Percentiles rank a stretch among this genome's conserved stretches.
Conservation (phyloP, 2,113 vertebrate genomes). For the Desmodus rotundus region DNA sequence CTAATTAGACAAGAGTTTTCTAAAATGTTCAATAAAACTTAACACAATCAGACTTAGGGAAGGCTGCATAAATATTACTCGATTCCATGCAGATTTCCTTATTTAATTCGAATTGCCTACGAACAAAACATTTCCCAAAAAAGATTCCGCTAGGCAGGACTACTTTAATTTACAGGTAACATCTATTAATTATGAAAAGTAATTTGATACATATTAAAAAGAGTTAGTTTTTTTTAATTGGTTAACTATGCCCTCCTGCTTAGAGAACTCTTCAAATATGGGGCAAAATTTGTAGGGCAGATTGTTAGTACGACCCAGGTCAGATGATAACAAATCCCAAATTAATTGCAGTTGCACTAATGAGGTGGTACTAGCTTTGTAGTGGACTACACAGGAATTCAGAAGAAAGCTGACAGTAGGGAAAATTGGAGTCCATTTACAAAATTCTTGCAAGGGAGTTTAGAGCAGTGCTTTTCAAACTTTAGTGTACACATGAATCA, state of each 20-base stretch:
- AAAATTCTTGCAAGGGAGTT: neutral
- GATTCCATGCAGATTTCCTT: neutral
- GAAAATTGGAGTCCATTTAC: neutral
- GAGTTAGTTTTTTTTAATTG: neutral
- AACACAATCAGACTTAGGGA: neutral
- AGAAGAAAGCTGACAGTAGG: neutral
- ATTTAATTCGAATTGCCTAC: neutral
- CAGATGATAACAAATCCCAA: neutral
- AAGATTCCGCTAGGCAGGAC: neutral
- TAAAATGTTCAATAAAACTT: neutral
- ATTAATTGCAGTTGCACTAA: conserved; percentile 5
- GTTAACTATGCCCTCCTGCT: neutral
- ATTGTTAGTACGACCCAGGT: neutral
- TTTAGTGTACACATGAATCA: neutral
- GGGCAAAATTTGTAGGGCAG: neutral
- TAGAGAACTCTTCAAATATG: neutral
- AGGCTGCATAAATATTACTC: neutral
- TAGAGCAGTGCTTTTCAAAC: neutral
- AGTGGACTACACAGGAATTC: neutral
- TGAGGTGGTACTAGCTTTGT: neutral
- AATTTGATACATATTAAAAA: conserved; percentile 16
- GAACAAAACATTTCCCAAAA: neutral
- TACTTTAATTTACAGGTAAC: neutral
- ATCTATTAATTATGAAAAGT: neutral
- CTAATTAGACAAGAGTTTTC: neutral